Percentiles rank a stretch among this genome's conserved stretches.
phyloP scores from a whole-genome alignment of 2,113 vertebrate species.

The Oceanodroma tethys region DNA sequence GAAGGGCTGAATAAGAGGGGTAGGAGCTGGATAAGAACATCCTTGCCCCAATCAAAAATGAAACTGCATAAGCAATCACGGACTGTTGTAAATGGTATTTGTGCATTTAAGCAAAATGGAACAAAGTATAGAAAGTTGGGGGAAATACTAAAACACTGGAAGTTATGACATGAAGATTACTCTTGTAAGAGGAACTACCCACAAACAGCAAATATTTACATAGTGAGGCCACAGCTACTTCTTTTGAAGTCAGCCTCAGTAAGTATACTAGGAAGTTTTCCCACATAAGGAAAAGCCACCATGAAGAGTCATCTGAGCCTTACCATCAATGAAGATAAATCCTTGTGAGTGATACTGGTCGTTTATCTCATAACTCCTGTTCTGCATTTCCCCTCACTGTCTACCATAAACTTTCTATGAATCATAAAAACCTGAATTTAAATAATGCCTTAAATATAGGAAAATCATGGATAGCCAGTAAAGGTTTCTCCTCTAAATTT shows the following conservation, averaged over 20 bases:
- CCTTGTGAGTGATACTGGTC: background rate
- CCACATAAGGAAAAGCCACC: background rate
- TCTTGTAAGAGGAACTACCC: background rate
- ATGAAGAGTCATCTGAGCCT: background rate
- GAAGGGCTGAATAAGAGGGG: background rate
- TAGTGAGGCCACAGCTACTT: background rate
- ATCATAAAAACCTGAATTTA: background rate
- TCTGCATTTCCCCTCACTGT: background rate
- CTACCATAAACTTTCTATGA: background rate
- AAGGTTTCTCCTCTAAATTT: fast-evolving
- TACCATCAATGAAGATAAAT: background rate
- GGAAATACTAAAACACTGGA: background rate
- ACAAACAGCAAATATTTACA: background rate
- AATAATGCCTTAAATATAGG: background rate
- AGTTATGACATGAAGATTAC: background rate
- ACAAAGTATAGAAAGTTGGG: background rate
- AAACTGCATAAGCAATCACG: background rate
- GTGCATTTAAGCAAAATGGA: background rate
- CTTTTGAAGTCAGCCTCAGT: background rate
- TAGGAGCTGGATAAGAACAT: background rate
- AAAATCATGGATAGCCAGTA: background rate
- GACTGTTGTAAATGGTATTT: background rate
- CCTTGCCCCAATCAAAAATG: background rate
- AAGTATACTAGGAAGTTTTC: background rate
- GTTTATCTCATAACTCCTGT: background rate